Percentiles rank a stretch among this genome's conserved stretches.
Evolutionary conservation across 2,888 invertebrate species (phyloP).

Genomic region (Belgica antarctica): DNA sequence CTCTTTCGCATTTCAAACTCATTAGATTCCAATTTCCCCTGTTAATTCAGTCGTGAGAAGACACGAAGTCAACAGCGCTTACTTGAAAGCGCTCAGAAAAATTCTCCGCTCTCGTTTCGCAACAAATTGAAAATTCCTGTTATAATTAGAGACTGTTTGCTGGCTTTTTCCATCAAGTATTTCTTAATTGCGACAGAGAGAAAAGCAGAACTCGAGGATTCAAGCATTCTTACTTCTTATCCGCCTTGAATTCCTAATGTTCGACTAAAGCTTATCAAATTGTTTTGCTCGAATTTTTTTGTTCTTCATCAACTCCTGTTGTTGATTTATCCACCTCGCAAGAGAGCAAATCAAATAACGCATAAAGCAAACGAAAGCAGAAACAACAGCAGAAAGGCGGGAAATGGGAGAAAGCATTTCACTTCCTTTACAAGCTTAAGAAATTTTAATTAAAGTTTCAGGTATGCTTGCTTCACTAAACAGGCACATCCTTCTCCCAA

Average conservation of each 20-base stretch:
- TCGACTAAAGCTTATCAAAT: background rate
- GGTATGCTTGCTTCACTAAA: background rate
- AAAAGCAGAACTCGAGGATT: too few species aligned
- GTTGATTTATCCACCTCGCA: background rate
- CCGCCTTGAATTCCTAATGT: background rate
- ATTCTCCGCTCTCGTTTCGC: too few species aligned
- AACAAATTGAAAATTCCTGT: too few species aligned
- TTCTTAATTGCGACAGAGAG: too few species aligned
- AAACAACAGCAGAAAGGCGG: background rate
- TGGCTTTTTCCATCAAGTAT: too few species aligned
- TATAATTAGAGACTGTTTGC: too few species aligned
- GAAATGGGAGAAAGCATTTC: background rate
- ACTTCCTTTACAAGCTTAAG: background rate
- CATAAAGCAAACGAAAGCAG: background rate
- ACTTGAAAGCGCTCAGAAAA: too few species aligned
- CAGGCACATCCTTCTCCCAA: background rate
- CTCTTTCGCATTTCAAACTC: background rate
- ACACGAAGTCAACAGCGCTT: too few species aligned
- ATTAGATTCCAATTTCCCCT: background rate
- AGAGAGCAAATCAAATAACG: background rate
- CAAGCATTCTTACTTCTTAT: too few species aligned
- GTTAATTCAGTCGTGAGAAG: background rate
- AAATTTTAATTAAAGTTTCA: conserved; percentile 19
- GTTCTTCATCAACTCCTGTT: background rate
- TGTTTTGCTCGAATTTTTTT: background rate